Evolutionary conservation across 2,797 vertebrate genomes (phyloP).

Genomic region (Sebastes hopkinsi): DNA sequence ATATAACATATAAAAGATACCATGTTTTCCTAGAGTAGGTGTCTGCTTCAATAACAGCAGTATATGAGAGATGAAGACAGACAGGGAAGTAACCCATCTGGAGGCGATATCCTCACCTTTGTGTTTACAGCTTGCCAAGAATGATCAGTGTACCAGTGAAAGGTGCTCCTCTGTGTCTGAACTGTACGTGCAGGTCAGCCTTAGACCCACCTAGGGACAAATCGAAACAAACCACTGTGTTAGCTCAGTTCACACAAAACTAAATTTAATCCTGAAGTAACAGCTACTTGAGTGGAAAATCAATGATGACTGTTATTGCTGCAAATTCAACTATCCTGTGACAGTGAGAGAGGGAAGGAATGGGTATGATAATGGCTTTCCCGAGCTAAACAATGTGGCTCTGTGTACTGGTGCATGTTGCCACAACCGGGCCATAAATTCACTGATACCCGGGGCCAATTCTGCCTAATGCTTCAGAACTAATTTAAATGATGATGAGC

Average conservation of each 20-base stretch:
- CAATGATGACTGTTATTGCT: slow-evolving; percentile 20
- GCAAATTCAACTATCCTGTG: slow-evolving; percentile 28
- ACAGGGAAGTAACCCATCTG: slow-evolving; percentile 30
- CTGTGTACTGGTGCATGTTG: slow-evolving; percentile 46
- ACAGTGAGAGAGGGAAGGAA: slow-evolving; percentile 24
- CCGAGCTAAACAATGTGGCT: slow-evolving; percentile 38
- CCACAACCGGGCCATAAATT: slow-evolving; percentile 57
- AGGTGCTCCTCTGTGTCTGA: slow-evolving; percentile 7
- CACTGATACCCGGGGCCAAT: slow-evolving; percentile 48
- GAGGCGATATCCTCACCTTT: slow-evolving; percentile 39
- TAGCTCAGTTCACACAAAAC: neutral
- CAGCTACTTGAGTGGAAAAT: slow-evolving; percentile 35
- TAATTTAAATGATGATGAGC: slow-evolving; percentile 69
- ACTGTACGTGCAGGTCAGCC: neutral
- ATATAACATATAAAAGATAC: neutral
- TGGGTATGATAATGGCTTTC: slow-evolving; percentile 26
- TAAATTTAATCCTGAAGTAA: slow-evolving; percentile 22
- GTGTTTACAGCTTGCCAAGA: slow-evolving; percentile 53
- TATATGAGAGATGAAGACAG: slow-evolving; percentile 1
- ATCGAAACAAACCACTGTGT: neutral
- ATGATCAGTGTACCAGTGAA: slow-evolving; percentile 23
- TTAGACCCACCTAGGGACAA: neutral
- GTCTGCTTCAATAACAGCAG: neutral
- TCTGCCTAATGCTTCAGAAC: slow-evolving; percentile 70
- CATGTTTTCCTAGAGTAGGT: neutral